Conservation (phyloP, 2,797 vertebrate species). For the Champsocephalus esox region DNA sequence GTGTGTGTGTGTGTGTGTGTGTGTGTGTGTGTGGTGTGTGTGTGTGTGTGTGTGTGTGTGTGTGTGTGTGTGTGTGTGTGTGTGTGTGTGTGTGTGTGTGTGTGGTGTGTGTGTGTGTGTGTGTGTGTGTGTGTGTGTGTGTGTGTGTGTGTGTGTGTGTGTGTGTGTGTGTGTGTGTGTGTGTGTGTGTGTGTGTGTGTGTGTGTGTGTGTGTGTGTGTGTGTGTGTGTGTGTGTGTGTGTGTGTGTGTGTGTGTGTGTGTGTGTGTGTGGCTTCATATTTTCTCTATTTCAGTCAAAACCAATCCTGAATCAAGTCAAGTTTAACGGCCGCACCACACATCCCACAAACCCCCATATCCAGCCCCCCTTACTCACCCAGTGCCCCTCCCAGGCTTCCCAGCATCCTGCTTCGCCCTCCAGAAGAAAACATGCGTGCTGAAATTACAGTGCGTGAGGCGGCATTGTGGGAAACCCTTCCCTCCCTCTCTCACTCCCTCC, state of each 20-base stretch:
- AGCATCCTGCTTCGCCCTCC: slow-evolving; percentile 63
- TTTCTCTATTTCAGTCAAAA: slow-evolving; percentile 56
- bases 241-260: slow-evolving; percentile 14
- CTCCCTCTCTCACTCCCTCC: slow-evolving; percentile 24
- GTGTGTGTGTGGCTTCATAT: not conserved
- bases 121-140: not conserved
- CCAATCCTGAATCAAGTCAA: slow-evolving; percentile 37
- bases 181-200: not conserved
- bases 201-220: slow-evolving; percentile 14
- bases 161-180: too few species aligned
- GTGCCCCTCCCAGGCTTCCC: slow-evolving; percentile 71
- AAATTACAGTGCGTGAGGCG: slow-evolving; percentile 64
- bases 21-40: too few species aligned
- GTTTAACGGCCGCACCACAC: slow-evolving; percentile 63
- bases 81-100: too few species aligned
- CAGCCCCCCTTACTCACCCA: slow-evolving; percentile 38
- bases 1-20: not conserved
- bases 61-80: too few species aligned
- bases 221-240: not conserved
- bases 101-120: not conserved
- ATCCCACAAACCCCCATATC: slow-evolving; percentile 55
- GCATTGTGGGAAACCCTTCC: slow-evolving; percentile 61
- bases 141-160: too few species aligned
- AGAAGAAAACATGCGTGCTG: slow-evolving; percentile 37
- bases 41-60: too few species aligned